A percentile compares a stretch with the other conserved stretches of the same genome.
phyloP scores from a whole-genome alignment of 1,140 invertebrate species.

The Brachionus rubens region DNA sequence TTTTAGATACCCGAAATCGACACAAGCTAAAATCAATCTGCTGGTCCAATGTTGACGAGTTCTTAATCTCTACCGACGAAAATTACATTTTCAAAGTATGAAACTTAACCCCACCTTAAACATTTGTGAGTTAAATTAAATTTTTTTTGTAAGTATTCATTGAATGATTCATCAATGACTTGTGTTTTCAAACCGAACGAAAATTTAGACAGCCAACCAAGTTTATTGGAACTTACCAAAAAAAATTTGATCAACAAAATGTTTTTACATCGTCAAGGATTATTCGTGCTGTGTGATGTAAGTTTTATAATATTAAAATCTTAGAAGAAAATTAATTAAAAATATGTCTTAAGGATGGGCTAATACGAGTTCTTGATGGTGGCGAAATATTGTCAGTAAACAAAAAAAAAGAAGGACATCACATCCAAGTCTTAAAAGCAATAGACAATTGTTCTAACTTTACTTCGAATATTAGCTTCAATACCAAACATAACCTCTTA shows the following conservation, averaged over 20 bases:
- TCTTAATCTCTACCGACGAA: slow-evolving; percentile 17
- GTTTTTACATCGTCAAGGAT: not conserved
- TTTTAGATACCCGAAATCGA: not conserved
- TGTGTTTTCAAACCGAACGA: not conserved
- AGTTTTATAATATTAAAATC: not conserved
- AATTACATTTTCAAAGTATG: slow-evolving; percentile 41
- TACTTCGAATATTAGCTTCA: slow-evolving; percentile 20
- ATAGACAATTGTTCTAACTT: slow-evolving; percentile 10
- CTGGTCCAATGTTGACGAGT: slow-evolving; percentile 24
- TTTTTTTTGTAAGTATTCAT: not conserved
- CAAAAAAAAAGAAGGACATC: not conserved
- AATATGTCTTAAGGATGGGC: not conserved
- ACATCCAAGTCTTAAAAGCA: not conserved
- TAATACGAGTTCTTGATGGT: not conserved
- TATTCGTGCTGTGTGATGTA: not conserved
- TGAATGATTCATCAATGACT: not conserved
- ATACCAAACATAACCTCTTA: slow-evolving; percentile 6
- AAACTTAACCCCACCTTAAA: not conserved
- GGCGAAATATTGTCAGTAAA: not conserved
- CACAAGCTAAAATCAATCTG: not conserved
- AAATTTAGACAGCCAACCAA: no score
- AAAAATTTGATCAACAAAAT: not conserved
- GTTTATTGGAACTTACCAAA: not conserved
- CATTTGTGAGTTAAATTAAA: not conserved
- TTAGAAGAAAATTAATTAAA: not conserved